Evolutionary conservation across 2,888 invertebrate genomes (phyloP), one percentile per base, ranked within the genome.

Genomic region (Mycogona germanica): DNA sequence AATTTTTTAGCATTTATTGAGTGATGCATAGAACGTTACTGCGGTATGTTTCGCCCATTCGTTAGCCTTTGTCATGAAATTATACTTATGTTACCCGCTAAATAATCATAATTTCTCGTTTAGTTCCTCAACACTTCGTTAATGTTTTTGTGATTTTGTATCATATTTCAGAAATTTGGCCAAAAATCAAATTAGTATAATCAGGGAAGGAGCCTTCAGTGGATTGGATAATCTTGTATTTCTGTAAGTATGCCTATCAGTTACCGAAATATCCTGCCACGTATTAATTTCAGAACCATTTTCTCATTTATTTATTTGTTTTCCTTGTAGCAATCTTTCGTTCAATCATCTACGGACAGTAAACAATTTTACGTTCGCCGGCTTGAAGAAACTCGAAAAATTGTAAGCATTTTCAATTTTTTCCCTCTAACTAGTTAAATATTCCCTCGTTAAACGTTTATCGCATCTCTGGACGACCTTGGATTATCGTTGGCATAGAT

Each of bases 201-300:
- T 88, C 61, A 76, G 76, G 42, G 73, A 77, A 45, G 84, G 83
- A 38, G 79, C 83, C 2, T 86, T 87, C 71, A 78, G 81, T 58
- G 73, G 76, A 58, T 72, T 87, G 55, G 68, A 76, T 58, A 23
- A 53, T 29, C 41, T 19, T 29, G 17, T 49, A 26, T 53, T 53
- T 14, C 3, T 26, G 21, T 35, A 12, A 17, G 17, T 21, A 21
- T 51, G 19, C 19, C 29, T 28, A 17, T 28, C 29, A n/a, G 19
- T 6, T 37, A 29, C 19, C 7, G 1, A 17, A 38, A 25, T 29
- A 21, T 41, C 32, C 5, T 21, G 21, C 21, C 6, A 21, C 21
- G 3, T 19, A 1, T 23, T 26, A 6, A 45, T 17, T 12, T 3
- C 9, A 45, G 19, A 44, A 26, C 28, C 17, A 23, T 44, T 29